Evolutionary conservation across 2,888 invertebrate genomes (phyloP), one percentile per base, ranked within the genome.

Genomic region (Cecidostiba fungosa): DNA sequence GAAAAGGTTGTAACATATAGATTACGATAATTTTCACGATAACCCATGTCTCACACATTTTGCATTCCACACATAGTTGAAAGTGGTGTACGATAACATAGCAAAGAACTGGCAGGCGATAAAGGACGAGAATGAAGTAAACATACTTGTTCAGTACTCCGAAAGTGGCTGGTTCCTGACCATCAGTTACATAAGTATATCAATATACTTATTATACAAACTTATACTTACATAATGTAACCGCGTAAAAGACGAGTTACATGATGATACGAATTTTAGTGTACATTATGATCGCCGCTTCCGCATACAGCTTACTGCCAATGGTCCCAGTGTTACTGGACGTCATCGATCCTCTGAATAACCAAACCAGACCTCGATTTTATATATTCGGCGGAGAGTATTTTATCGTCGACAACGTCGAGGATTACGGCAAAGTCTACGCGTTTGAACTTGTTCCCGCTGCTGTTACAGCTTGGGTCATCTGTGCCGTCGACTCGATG

Each of bases 401-500:
- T 8, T n/a, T n/a, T 16, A n/a, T 59, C n/a, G 1, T n/a, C 6
- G 54, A 59, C n/a, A 59, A n/a, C 8, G 1, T n/a, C 54, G 54
- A 59, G 19, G 19, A 59, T n/a, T 59, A 59, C n/a, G 54, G 54
- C 54, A n/a, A 59, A 6, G n/a, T 76, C 29, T 76, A 50, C 16
- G 50, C 8, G 29, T 76, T 76, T n/a, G 76, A 76, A 32, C 8
- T 50, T 5, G 8, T 50, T 16, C 1, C 29, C 0, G 43, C 43
- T 12, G 43, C 43, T 2, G 43, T 43, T 10, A 26, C 76, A 23
- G 47, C 8, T 76, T 26, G 19, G 14, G 32, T 76, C 6, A 16
- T 76, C 32, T 23, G 23, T 8, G 29, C 76, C 19, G 14, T 76
- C n/a, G 76, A 76, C 54, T 23, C 50, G 5, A 76, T 54, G 76